Evolutionary conservation across 2,888 invertebrate genomes (phyloP).

Genomic region (Habrosyne pyritoides): DNA sequence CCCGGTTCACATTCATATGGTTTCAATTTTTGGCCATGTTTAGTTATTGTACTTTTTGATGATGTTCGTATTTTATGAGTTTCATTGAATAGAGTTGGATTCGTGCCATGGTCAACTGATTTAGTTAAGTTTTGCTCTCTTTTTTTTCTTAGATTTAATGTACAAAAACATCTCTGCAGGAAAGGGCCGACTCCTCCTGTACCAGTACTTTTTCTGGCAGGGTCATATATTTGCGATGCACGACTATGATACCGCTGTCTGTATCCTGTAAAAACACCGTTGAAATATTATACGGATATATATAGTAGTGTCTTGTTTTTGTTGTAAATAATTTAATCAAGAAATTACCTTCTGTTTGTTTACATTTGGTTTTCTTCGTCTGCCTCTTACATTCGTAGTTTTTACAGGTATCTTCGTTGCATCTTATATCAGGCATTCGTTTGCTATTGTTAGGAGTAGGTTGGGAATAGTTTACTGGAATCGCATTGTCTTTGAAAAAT

Average conservation of each 20-base stretch:
- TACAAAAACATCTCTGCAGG: slow-evolving; percentile 15
- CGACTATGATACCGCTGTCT: not conserved
- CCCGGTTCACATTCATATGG: slow-evolving; percentile 24
- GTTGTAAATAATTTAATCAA: not conserved
- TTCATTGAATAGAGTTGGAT: not conserved
- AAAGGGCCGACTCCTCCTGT: not conserved
- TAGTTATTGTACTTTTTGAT: not conserved
- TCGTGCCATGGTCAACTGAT: not conserved
- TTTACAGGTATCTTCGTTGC: not conserved
- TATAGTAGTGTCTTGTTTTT: not conserved
- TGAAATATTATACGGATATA: too few relatives aligned
- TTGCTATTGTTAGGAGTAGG: not conserved
- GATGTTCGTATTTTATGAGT: not conserved
- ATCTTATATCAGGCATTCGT: not conserved
- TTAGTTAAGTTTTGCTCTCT: not conserved
- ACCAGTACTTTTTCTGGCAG: not conserved
- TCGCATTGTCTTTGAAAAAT: slow-evolving; percentile 29
- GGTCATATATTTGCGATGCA: not conserved
- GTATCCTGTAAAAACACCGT: not conserved
- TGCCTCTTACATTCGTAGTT: not conserved
- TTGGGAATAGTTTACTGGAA: not conserved
- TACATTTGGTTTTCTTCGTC: not conserved
- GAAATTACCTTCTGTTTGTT: not conserved
- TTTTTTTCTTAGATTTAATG: slow-evolving; percentile 3
- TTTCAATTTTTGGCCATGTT: not conserved